These are phyloP conservation scores for Seriola dumerili DNA, from an alignment of 2,113 vertebrate genomes.

Conservation along the genomic window DNA sequence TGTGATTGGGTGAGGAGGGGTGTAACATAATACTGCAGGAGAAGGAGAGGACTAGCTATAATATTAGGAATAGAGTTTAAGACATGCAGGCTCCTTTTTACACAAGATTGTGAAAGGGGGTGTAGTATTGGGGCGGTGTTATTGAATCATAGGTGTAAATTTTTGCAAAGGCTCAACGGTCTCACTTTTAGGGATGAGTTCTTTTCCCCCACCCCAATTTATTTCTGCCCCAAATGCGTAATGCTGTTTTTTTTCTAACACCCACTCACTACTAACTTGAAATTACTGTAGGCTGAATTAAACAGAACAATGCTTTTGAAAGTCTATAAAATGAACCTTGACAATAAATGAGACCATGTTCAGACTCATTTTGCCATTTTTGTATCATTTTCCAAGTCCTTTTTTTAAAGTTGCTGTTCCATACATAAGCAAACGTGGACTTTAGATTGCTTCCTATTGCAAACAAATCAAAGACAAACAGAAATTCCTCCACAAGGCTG, in stretches of 20 bases:
- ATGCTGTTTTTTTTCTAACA: neutral
- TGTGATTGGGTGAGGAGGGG: slow-evolving; percentile 89
- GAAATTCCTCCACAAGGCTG: neutral
- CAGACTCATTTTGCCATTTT: neutral
- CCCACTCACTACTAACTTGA: no score
- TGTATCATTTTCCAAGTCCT: neutral
- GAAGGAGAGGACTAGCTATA: slow-evolving; percentile 76
- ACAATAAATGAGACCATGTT: neutral
- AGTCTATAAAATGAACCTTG: neutral
- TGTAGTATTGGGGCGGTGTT: slow-evolving; percentile 19
- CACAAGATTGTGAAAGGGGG: slow-evolving; percentile 11
- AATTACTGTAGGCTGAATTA: neutral
- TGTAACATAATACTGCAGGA: slow-evolving; percentile 90
- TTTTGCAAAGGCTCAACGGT: slow-evolving; percentile 22
- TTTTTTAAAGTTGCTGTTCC: neutral
- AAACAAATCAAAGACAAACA: slow-evolving; percentile 13
- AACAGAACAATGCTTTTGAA: neutral
- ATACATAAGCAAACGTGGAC: accelerated
- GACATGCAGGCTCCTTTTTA: slow-evolving; percentile 35
- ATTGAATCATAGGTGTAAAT: slow-evolving; percentile 34
- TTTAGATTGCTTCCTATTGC: neutral
- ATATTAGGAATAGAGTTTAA: slow-evolving; percentile 67
- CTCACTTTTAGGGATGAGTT: neutral
- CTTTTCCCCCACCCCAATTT: neutral
- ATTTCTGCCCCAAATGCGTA: neutral